phyloP scores from a whole-genome alignment of 2,797 vertebrate genomes.

The Ptychadena robeensis region DNA sequence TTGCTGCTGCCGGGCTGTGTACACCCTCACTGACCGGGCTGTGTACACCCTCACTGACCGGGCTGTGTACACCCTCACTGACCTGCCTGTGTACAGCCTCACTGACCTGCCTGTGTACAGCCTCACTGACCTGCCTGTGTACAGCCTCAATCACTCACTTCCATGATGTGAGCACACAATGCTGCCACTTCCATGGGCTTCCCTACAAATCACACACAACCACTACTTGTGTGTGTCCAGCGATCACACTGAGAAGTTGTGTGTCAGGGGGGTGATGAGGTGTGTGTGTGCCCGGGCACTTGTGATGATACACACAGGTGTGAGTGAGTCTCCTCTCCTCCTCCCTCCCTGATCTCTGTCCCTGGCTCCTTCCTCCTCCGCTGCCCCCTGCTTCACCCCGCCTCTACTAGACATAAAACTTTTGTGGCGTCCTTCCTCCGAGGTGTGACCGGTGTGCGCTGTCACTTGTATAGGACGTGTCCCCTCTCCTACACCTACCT shows the following conservation, averaged over 20 bases:
- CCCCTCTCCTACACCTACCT: neutral
- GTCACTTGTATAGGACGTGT: neutral
- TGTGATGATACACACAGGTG: slow-evolving; percentile 16
- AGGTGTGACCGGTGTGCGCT: slow-evolving; percentile 48
- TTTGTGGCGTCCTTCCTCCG: slow-evolving; percentile 31
- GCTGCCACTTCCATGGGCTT: neutral
- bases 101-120: neutral
- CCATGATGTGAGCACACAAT: neutral
- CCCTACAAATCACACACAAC: neutral
- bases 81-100: neutral
- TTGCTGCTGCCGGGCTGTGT: neutral
- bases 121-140: no score
- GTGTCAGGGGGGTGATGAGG: no score
- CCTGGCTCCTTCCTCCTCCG: slow-evolving; percentile 38
- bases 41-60: neutral
- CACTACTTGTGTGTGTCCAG: no score
- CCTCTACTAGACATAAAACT: slow-evolving; percentile 43
- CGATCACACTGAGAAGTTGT: neutral
- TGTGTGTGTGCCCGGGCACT: neutral
- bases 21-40: neutral
- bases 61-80: neutral
- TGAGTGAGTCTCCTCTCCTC: neutral
- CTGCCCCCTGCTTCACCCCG: slow-evolving; percentile 56
- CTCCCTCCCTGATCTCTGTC: slow-evolving; percentile 8
- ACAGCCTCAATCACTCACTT: neutral